Conservation (phyloP, 2,888 invertebrate species). For the Drosophila affinis region DNA sequence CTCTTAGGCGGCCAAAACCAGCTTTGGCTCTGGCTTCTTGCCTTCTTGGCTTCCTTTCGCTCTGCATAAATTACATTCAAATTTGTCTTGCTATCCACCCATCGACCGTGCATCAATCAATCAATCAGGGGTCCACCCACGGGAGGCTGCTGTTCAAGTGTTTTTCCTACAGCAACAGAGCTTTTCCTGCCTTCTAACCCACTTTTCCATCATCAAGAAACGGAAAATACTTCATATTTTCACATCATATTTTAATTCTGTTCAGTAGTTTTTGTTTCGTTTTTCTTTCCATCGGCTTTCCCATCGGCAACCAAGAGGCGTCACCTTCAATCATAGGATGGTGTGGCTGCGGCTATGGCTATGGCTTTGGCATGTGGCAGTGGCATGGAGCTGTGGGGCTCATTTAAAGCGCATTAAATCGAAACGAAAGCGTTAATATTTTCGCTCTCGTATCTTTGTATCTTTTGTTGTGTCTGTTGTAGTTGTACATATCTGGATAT, state of each 20-base stretch:
- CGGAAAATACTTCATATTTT: conserved; percentile 71
- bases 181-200: conserved; percentile 45
- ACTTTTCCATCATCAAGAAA: conserved; percentile 41
- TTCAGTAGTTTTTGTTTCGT: conserved; percentile 17
- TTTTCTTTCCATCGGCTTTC: conserved; percentile 20
- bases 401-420: conserved; percentile 75
- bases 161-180: conserved; percentile 27
- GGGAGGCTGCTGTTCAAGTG: conserved; percentile 8
- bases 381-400: conserved; percentile 18
- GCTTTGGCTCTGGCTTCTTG: conserved; percentile 5
- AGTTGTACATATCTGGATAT: conserved; percentile 15
- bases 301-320: conserved; percentile 6
- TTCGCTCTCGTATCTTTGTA: conserved; percentile 19
- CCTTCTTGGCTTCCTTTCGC: conserved; percentile 22
- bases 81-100: conserved; percentile 5
- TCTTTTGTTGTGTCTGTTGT: not conserved
- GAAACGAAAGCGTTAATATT: conserved; percentile 78
- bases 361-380: not conserved
- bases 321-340: conserved; percentile 2
- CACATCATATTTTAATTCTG: conserved; percentile 66
- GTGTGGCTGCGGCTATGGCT: not conserved
- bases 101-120: conserved; percentile 29
- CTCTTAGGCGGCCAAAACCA: conserved; percentile 3
- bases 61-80: conserved; percentile 30
- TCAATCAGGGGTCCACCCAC: conserved; percentile 35